Evolutionary conservation across 2,888 invertebrate genomes (phyloP).

Genomic region (Magallana nippona): DNA sequence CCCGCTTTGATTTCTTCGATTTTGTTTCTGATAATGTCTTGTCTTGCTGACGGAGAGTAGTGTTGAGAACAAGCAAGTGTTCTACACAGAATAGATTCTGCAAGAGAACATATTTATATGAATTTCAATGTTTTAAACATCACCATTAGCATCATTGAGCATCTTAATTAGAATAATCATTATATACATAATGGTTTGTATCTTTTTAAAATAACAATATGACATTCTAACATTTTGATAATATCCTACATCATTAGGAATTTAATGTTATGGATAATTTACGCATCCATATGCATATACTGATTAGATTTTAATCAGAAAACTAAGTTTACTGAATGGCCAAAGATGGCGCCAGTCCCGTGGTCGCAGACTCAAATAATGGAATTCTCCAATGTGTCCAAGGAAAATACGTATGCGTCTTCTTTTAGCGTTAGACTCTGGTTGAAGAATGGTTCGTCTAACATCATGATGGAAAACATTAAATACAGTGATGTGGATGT

Average conservation of each 20-base stretch:
- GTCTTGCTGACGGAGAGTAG: neutral
- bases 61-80: neutral
- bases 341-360: constrained; percentile 37
- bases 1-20: neutral
- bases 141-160: no score
- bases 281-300: no score
- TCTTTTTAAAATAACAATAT: no score
- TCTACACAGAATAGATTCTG: neutral
- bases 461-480: constrained; percentile 24
- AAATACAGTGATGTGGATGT: constrained; percentile 39
- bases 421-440: neutral
- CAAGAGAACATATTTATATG: neutral
- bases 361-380: constrained; percentile 50
- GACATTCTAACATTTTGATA: no score
- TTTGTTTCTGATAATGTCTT: neutral
- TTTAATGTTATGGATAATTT: no score
- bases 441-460: constrained; percentile 32
- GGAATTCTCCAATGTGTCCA: constrained; percentile 48
- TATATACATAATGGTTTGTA: no score
- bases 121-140: no score
- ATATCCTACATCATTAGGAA: no score
- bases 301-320: neutral
- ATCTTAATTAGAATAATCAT: no score
- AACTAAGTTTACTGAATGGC: constrained; percentile 26
- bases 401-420: neutral